Conservation (phyloP, 1,140 invertebrate species). For the Heliconius nattereri region DNA sequence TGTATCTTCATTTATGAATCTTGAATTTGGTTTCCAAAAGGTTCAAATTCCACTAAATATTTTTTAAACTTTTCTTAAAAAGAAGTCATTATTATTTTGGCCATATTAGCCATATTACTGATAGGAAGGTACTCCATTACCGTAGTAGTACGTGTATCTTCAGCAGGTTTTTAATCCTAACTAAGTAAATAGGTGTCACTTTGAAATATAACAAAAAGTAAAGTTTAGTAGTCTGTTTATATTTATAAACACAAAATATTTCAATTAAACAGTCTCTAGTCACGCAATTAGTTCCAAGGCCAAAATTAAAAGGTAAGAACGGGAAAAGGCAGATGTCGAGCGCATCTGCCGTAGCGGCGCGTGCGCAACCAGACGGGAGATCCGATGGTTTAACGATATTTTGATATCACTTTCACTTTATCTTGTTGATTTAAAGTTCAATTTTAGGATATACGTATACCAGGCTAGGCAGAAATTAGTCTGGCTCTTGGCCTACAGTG, state of each 20-base stretch:
- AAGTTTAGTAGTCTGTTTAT: background rate
- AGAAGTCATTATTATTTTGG: too few relatives aligned
- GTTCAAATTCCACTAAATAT: too few relatives aligned
- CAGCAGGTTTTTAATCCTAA: too few relatives aligned
- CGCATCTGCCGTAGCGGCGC: constrained; percentile 41
- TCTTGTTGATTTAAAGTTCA: background rate
- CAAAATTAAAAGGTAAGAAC: constrained; percentile 40
- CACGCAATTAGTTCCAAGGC: constrained; percentile 34
- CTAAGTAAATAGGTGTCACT: background rate
- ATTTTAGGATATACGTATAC: background rate
- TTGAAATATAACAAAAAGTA: background rate
- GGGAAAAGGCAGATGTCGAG: constrained; percentile 39
- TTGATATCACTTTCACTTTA: constrained; percentile 10
- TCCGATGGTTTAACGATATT: background rate
- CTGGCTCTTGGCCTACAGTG: too few relatives aligned
- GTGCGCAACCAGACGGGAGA: constrained; percentile 27
- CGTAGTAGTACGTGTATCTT: too few relatives aligned
- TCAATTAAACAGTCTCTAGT: constrained; percentile 22
- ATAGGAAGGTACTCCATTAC: too few relatives aligned
- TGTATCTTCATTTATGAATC: too few relatives aligned
- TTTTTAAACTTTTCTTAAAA: too few relatives aligned
- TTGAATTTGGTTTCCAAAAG: too few relatives aligned
- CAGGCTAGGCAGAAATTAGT: too few relatives aligned
- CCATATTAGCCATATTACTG: too few relatives aligned
- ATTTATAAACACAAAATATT: constrained; percentile 5